These are phyloP conservation scores for Tetrapedia diversipes DNA, from an alignment of 2,888 invertebrate genomes.

Conservation along the genomic window DNA sequence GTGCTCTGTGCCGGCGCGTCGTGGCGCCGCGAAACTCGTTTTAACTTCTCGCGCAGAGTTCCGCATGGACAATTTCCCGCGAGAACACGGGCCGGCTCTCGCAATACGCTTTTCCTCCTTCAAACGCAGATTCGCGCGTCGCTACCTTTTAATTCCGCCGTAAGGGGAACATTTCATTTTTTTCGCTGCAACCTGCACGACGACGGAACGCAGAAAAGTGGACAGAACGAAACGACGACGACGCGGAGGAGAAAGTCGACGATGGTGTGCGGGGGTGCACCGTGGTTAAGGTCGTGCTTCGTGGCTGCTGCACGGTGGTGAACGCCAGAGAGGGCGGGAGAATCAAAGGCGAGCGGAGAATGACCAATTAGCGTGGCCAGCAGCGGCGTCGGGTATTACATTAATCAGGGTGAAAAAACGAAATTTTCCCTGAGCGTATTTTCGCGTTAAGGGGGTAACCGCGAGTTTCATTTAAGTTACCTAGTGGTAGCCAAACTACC, in stretches of 20 bases:
- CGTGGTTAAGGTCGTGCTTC: conserved; percentile 1
- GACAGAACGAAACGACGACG: too few species aligned
- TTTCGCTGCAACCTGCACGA: not conserved
- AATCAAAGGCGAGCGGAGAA: conserved; percentile 64
- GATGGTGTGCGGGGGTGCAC: not conserved
- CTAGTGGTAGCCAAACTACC: conserved; percentile 75
- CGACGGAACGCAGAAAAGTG: not conserved
- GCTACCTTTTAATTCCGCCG: conserved; percentile 37
- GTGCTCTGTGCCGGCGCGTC: not conserved
- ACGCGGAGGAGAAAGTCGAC: not conserved
- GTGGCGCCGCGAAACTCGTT: conserved; percentile 32
- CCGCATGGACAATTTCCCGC: conserved; percentile 30
- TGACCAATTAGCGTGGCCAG: conserved; percentile 69
- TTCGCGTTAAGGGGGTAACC: conserved; percentile 74
- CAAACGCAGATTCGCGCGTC: conserved; percentile 15
- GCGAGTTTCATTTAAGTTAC: conserved; percentile 76
- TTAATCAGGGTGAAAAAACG: conserved; percentile 77
- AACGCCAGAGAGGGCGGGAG: conserved; percentile 7
- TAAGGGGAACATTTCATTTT: conserved; percentile 40
- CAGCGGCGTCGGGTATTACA: conserved; percentile 70
- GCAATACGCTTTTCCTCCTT: conserved; percentile 35
- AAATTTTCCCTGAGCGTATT: conserved; percentile 76
- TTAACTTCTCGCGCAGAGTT: conserved; percentile 21
- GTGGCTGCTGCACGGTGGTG: not conserved
- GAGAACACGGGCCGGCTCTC: not conserved